Evolutionary conservation across 1,140 invertebrate species (phyloP), one percentile per base, ranked within the genome.

Genomic region (Geopemphigus sp.): DNA sequence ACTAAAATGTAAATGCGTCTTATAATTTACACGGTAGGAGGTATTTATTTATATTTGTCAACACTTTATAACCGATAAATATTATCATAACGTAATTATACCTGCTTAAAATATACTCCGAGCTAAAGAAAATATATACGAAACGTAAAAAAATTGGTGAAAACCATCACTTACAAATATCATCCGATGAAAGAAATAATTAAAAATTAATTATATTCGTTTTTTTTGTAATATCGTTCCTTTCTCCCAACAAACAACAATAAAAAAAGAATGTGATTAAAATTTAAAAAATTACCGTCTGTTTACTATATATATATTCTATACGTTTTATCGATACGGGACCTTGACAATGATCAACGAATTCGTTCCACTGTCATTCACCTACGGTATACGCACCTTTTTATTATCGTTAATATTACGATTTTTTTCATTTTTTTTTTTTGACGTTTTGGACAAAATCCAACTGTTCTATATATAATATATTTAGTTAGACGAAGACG

Each of bases 331-430:
- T 63, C 5, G 22, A 15, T 72, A 22, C 19, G 15, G 54, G 45
- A 63, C 74, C 72, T 78, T 78, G 57, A 59, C 50, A 45, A 78
- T 22, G 59, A 78, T 50, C 74, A 63, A 59, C 56, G 5, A 19
- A 78, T 78, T 78, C 57, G 56, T 78, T 78, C 54, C 57, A 59
- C 74, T 47, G 74, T 78, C 74, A 50, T 78, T 78, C 74, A 78
- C 56, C 74, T 57, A 61, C 54, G 29, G 45, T 78, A 63, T 78
- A 39, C 32, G 32, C 3, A 39, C 32, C 3, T 39, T 63, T 47
- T 78, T 78, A 63, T 50, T 74, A 12, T 59, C 54, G 17, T 72
- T 72, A 72, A 72, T 72, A 72, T 72, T 76, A 59, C 45, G n/a
- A 59, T 74, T 15, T 45, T 32, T 45, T 74, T 57, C 32, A 47